Evolutionary conservation across 2,797 vertebrate species (phyloP), one percentile per base, ranked within the genome.

Genomic region (Telmatherina bonti): DNA sequence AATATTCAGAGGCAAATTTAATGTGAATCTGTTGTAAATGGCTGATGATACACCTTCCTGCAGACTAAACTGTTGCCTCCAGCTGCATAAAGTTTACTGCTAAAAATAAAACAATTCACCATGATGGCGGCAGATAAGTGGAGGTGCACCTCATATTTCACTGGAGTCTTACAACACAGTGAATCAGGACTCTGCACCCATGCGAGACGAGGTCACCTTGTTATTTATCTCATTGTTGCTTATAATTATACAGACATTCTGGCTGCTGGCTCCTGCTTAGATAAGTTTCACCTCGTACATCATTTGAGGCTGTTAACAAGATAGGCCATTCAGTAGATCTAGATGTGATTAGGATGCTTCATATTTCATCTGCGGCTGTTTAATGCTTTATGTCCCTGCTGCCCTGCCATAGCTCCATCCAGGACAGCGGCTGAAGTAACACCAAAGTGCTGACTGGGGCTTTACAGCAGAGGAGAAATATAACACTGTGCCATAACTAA

Each of bases 201-300:
- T 7, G 35, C 35, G 24, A 38, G 62, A 59, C 10, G 49, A 72
- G 89, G 88, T 87, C 84, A 86, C 81, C 82, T 88, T 88, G 68
- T 78, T 30, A 65, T 79, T 83, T 73, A 77, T 82, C 54, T 79
- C 15, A 29, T 49, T 30, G 29, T 2, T 60, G 74, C 22, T 77
- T 51, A 72, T 82, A 84, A 85, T 82, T 79, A 82, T 45, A 64
- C 54, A 63, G 33, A 36, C 59, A 15, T 6, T 24, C 72, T 7
- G 55, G 74, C 62, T 55, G 55, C 67, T 31, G 60, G 49, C 27
- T 45, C 35, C 70, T 56, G 79, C 51, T 70, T 54, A 58, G 74
- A 71, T 38, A 24, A 53, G n/a, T 62, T 78, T 76, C 18, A 70
- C 77, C 75, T 87, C 72, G 57, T 87, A 57, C 9, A 84, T 89